Percentiles rank a stretch among this genome's conserved stretches.
phyloP scores from a whole-genome alignment of 1,140 invertebrate species.

The Galendromus occidentalis region DNA sequence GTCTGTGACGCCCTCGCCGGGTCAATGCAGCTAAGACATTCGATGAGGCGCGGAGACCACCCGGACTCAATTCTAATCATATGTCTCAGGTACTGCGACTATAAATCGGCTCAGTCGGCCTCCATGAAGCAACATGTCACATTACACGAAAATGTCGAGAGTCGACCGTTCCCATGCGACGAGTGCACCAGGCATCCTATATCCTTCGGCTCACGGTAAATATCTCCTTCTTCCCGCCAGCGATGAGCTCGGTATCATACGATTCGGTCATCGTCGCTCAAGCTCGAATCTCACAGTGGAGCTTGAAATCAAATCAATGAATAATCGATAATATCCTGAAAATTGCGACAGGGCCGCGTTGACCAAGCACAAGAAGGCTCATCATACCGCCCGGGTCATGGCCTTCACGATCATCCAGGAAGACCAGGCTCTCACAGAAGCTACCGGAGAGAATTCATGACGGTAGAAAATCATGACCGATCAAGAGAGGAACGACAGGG shows the following conservation, averaged over 20 bases:
- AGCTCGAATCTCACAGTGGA: neutral
- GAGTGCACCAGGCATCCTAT: neutral
- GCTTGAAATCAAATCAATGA: neutral
- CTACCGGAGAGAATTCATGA: too few relatives aligned
- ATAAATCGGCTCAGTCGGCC: neutral
- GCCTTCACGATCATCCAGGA: too few relatives aligned
- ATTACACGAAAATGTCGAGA: neutral
- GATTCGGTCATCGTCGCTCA: neutral
- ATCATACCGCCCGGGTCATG: neutral
- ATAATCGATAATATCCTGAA: neutral
- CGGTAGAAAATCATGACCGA: too few relatives aligned
- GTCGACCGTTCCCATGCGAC: neutral
- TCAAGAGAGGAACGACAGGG: too few relatives aligned
- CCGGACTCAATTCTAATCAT: neutral
- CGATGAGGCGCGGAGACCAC: neutral
- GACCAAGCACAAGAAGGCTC: conserved; percentile 6
- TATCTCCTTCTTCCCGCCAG: neutral
- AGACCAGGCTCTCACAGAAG: too few relatives aligned
- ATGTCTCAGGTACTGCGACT: neutral
- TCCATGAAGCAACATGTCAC: conserved; percentile 7
- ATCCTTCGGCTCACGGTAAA: neutral
- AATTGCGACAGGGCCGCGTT: neutral
- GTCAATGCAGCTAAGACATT: neutral
- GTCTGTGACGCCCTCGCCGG: neutral
- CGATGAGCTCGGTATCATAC: neutral